These are phyloP conservation scores for Gulo gulo DNA, from an alignment of 2,113 vertebrate genomes.

Conservation along the genomic window DNA sequence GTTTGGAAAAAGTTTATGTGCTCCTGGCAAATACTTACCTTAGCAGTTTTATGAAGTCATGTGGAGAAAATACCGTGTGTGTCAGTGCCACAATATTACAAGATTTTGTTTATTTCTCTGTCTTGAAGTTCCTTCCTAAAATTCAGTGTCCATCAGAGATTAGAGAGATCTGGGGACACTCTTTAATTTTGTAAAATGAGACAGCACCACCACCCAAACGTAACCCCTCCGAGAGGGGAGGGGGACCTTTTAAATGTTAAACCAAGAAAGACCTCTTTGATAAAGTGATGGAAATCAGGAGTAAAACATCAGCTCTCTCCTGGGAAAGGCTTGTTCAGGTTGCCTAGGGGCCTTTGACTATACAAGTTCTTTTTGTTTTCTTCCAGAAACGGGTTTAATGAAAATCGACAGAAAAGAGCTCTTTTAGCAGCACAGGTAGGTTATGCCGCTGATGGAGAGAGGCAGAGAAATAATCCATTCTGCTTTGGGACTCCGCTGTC, in stretches of 20 bases:
- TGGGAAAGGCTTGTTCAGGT: slow-evolving; percentile 84
- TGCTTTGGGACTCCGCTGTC: slow-evolving; percentile 81
- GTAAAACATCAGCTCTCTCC: slow-evolving; percentile 81
- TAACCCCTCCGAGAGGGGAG: slow-evolving; percentile 58
- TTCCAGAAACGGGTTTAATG: slow-evolving; percentile 94
- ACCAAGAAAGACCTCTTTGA: slow-evolving; percentile 88
- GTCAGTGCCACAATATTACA: slow-evolving; percentile 39
- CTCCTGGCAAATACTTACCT: neutral
- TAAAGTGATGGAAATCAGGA: slow-evolving; percentile 84
- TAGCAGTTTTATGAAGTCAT: neutral
- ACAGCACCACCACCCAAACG: slow-evolving; percentile 9
- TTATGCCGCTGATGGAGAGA: slow-evolving; percentile 88
- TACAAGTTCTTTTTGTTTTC: slow-evolving; percentile 91
- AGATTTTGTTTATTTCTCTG: slow-evolving; percentile 64
- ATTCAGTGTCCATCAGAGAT: slow-evolving; percentile 65
- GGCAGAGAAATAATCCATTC: slow-evolving; percentile 71
- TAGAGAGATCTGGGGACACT: slow-evolving; percentile 62
- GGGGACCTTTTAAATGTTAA: slow-evolving; percentile 80
- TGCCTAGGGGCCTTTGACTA: slow-evolving; percentile 84
- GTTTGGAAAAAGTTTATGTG: neutral
- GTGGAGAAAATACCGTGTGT: neutral
- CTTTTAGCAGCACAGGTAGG: slow-evolving; percentile 97
- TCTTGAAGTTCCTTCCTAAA: slow-evolving; percentile 68
- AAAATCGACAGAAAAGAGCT: slow-evolving; percentile 97
- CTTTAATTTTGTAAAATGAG: slow-evolving; percentile 80